A percentile compares a stretch with the other conserved stretches of the same genome.
These are phyloP conservation scores for Pseudonaja textilis DNA, from an alignment of 2,113 vertebrate genomes.

Conservation along the genomic window DNA sequence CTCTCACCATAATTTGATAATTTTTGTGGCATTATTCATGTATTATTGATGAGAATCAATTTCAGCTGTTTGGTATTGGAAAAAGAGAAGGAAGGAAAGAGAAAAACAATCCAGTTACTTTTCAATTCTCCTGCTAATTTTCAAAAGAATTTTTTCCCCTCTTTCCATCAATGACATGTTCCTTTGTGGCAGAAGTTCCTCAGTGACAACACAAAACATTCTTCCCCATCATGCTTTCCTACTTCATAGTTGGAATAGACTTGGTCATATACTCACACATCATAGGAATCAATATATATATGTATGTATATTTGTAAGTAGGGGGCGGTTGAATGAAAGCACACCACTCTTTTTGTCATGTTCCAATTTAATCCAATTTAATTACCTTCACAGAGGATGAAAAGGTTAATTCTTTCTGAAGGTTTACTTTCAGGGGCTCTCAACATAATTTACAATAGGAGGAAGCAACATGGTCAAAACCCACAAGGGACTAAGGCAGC, in stretches of 20 bases:
- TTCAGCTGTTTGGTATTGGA: not conserved
- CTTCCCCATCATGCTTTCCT: not conserved
- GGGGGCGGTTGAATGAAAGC: not conserved
- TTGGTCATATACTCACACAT: not conserved
- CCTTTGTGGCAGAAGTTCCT: not conserved
- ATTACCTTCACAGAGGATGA: not conserved
- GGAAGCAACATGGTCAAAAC: not conserved
- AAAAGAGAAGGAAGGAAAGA: not conserved
- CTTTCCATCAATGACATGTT: not conserved
- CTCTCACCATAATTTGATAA: not conserved
- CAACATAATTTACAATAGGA: not conserved
- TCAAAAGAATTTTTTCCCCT: not conserved
- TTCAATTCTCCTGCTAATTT: not conserved
- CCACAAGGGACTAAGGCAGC: not conserved
- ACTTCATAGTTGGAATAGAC: not conserved
- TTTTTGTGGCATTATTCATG: not conserved
- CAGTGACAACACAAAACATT: not conserved
- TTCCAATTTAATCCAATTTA: not conserved
- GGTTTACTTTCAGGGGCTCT: not conserved
- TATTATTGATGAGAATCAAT: not conserved
- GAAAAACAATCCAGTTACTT: not conserved
- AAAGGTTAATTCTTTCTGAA: not conserved
- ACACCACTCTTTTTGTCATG: not conserved
- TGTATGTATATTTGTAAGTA: not conserved
- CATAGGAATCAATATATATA: not conserved